phyloP scores from a whole-genome alignment of 2,113 vertebrate species.

The Morphnarchus princeps region DNA sequence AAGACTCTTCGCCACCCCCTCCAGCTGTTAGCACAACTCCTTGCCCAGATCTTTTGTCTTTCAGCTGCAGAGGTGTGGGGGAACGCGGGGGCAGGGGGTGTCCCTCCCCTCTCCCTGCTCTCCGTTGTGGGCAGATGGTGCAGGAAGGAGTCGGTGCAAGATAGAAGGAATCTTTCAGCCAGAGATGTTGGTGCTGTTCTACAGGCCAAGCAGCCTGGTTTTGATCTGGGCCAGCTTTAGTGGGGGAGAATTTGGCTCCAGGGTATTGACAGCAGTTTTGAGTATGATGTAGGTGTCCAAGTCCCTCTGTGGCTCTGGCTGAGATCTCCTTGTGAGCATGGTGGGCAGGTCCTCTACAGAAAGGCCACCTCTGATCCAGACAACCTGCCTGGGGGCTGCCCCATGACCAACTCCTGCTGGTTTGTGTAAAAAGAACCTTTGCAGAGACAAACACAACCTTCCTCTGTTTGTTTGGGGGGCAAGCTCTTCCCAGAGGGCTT shows the following conservation, averaged over 20 bases:
- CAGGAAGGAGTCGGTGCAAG: neutral
- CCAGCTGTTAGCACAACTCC: neutral
- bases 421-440: neutral
- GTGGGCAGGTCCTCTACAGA: neutral
- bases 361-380: neutral
- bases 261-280: neutral
- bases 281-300: neutral
- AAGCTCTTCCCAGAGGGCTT: neutral
- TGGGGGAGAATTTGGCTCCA: neutral
- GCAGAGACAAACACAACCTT: neutral
- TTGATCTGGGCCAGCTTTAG: neutral
- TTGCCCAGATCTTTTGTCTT: neutral
- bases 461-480: neutral
- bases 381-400: neutral
- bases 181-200: neutral
- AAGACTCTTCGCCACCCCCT: neutral
- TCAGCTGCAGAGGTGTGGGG: accelerated
- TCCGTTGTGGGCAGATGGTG: accelerated
- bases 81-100: neutral
- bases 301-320: neutral
- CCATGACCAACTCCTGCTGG: neutral
- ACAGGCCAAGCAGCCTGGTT: neutral
- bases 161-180: neutral
- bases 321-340: neutral
- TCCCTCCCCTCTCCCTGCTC: neutral